Conservation (phyloP, 2,888 invertebrate species). For the Chloromyia formosa region DNA sequence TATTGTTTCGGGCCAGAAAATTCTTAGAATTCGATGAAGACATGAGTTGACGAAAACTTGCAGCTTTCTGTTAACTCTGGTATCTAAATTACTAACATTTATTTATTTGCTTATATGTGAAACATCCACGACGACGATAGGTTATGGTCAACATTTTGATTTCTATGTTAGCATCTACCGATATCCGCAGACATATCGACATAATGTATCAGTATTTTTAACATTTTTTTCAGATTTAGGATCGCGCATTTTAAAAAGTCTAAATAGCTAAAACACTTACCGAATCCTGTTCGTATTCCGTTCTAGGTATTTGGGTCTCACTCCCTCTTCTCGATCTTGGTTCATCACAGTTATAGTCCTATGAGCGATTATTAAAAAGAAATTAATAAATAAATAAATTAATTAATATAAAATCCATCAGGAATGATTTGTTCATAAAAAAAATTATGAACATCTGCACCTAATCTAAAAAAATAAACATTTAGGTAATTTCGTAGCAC, state of each 20-base stretch:
- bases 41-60: too few species aligned
- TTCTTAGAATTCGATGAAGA: too few species aligned
- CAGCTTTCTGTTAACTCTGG: too few species aligned
- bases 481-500: neutral
- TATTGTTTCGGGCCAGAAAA: too few species aligned
- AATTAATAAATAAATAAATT: neutral
- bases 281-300: slow-evolving; percentile 64
- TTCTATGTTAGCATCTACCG: too few species aligned
- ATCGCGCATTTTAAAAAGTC: neutral
- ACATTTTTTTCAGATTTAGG: neutral
- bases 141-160: too few species aligned
- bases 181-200: too few species aligned
- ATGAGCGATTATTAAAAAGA: slow-evolving; percentile 43
- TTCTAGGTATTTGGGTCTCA: slow-evolving; percentile 62
- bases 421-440: slow-evolving; percentile 25
- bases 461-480: slow-evolving; percentile 24
- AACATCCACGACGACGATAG: too few species aligned
- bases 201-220: too few species aligned
- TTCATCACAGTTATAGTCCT: slow-evolving; percentile 65
- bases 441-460: slow-evolving; percentile 27
- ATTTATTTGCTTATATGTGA: too few species aligned
- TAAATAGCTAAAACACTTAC: slow-evolving; percentile 56
- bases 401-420: slow-evolving; percentile 20
- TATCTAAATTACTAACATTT: too few species aligned
- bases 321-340: slow-evolving; percentile 64